phyloP scores from a whole-genome alignment of 2,888 invertebrate species.

The Gastrophysa polygoni region DNA sequence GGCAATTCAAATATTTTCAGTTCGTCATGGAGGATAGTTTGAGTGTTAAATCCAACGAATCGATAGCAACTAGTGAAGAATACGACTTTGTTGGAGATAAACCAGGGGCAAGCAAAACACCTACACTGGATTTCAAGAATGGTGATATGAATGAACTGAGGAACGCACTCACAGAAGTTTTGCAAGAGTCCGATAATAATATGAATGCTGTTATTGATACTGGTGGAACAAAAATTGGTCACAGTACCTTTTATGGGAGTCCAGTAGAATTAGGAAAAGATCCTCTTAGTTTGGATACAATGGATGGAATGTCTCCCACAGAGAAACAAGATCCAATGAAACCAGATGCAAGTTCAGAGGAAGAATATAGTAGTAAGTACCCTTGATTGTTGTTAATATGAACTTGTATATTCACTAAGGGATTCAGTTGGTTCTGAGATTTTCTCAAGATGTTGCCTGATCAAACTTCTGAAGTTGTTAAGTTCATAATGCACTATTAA shows the following conservation, averaged over 20 bases:
- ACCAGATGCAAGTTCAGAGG: constrained; percentile 77
- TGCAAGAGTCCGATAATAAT: constrained; percentile 49
- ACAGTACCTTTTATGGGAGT: constrained; percentile 61
- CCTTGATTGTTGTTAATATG: neutral
- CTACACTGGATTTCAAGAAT: constrained; percentile 66
- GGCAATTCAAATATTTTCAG: constrained; percentile 16
- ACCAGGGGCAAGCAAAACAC: constrained; percentile 58
- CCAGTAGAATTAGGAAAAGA: constrained; percentile 51
- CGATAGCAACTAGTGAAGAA: constrained; percentile 72
- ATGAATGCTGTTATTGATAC: constrained; percentile 46
- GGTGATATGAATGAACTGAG: constrained; percentile 69
- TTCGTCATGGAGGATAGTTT: constrained; percentile 69
- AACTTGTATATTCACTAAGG: neutral
- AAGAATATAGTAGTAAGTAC: constrained; percentile 57
- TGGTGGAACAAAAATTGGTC: constrained; percentile 59
- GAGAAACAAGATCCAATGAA: constrained; percentile 85
- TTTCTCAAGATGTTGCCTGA: too few relatives aligned
- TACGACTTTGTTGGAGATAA: constrained; percentile 71
- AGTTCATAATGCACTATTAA: too few relatives aligned
- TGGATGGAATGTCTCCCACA: constrained; percentile 52
- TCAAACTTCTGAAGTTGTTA: too few relatives aligned
- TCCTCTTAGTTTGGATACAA: constrained; percentile 47
- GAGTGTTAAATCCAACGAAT: constrained; percentile 73
- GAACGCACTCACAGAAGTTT: constrained; percentile 66
- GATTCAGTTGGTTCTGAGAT: too few relatives aligned